Percentiles rank a stretch among this genome's conserved stretches.
phyloP scores from a whole-genome alignment of 2,888 invertebrate genomes.

The Nomada fucata region DNA sequence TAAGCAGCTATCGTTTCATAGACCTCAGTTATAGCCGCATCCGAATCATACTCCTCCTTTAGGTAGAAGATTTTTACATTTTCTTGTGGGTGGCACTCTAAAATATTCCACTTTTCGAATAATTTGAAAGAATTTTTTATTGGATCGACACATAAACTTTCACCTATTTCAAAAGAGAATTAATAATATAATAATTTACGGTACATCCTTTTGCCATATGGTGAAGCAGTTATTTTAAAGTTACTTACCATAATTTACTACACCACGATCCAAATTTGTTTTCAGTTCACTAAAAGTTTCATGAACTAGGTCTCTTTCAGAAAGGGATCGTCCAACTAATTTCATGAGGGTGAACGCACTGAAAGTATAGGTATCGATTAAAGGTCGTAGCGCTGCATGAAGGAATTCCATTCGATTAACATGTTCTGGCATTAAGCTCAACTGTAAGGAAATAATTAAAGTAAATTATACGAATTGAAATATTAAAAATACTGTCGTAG shows the following conservation, averaged over 20 bases:
- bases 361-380: conserved; percentile 90
- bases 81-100: conserved; percentile 86
- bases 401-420: conserved; percentile 85
- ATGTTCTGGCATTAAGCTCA: conserved; percentile 79
- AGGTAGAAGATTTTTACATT: conserved; percentile 80
- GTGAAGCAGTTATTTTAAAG: not conserved
- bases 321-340: conserved; percentile 85
- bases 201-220: not conserved
- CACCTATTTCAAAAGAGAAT: conserved; percentile 86
- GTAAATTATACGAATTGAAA: not conserved
- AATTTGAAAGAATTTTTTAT: conserved; percentile 93
- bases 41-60: conserved; percentile 78
- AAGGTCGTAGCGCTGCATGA: conserved; percentile 88
- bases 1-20: conserved; percentile 78
- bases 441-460: conserved; percentile 66
- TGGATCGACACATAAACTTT: conserved; percentile 94
- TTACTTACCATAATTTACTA: conserved; percentile 87
- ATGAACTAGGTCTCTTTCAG: conserved; percentile 89
- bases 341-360: conserved; percentile 85
- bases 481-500: conserved; percentile 1
- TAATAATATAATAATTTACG: conserved; percentile 2
- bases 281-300: conserved; percentile 88
- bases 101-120: conserved; percentile 91
- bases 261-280: conserved; percentile 86
- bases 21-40: conserved; percentile 74